Evolutionary conservation across 2,797 vertebrate species (phyloP), one percentile per base, ranked within the genome.

Genomic region (Synaphobranchus kaupii): DNA sequence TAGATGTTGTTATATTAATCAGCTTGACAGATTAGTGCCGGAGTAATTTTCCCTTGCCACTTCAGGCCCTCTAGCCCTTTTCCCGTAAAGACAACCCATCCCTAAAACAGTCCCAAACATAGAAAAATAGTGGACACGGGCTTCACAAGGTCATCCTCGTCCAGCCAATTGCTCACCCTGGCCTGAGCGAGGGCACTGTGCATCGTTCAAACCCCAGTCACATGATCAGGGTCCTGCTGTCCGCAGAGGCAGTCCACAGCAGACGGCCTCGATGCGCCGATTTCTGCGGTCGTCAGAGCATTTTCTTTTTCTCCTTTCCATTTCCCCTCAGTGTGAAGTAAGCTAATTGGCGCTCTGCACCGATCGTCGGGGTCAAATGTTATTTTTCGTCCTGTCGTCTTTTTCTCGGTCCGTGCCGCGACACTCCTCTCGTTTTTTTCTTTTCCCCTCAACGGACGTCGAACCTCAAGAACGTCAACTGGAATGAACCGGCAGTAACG

Each of bases 371-470:
- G 73, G 73, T 1, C 4, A 47, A 78, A 7, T 17, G 0, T 34
- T 31, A 17, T 4, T 34, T 68, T 47, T 66, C 3, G 9, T 44
- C 71, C 71, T 86, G 85, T 54, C 4, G 31, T n/a, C 56, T 28
- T 68, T 68, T 25, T 88, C 85, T 84, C 78, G 50, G 50, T 78
- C 71, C 82, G 88, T 84, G 84, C 90, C 85, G 85, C 91, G 85
- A 1, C 28, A 86, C 31, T 81, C 80, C 44, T n/a, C 20, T 85
- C 76, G 60, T 84, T 90, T 91, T 90, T 89, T 91, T n/a, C n/a
- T n/a, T n/a, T n/a, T n/a, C n/a, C 90, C 91, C 88, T 84, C 86
- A 17, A 10, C 8, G 66, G 63, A 84, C 50, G 31, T 39, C 44
- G 52, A 10, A 84, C 12, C 52, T 22, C 20, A 73, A 31, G 50